Percentiles rank a stretch among this genome's conserved stretches.
Evolutionary conservation across 2,797 vertebrate genomes (phyloP).

Genomic region (Malacoctenus gilli): DNA sequence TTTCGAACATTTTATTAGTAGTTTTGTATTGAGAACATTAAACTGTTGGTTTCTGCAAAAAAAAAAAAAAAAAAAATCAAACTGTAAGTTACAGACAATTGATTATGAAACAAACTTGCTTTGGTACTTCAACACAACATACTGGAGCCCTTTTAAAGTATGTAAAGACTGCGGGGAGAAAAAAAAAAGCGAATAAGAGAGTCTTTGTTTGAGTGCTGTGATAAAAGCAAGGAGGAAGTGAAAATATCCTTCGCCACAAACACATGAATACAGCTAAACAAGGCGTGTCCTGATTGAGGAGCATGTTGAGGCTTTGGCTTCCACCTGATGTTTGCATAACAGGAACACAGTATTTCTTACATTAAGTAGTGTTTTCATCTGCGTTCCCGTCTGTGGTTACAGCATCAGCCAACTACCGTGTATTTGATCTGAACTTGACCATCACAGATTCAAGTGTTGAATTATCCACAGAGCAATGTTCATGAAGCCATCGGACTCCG

Average conservation of each 20-base stretch:
- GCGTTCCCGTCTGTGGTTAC: conserved; percentile 10
- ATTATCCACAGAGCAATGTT: conserved; percentile 90
- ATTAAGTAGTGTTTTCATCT: conserved; percentile 15
- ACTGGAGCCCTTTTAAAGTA: conserved; percentile 31
- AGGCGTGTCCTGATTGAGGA: conserved; percentile 33
- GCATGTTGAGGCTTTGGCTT: conserved; percentile 48
- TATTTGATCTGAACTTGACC: not conserved
- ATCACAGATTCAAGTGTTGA: conserved; percentile 81
- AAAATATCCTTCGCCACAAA: not conserved
- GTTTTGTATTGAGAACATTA: no score
- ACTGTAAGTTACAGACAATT: conserved; percentile 8
- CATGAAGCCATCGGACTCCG: conserved; percentile 93
- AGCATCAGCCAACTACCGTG: not conserved
- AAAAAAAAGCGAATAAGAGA: no score
- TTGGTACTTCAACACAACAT: conserved; percentile 1
- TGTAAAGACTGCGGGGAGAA: conserved; percentile 11
- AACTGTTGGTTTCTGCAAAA: no score
- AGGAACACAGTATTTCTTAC: conserved; percentile 7
- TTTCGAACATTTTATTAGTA: no score
- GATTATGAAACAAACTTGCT: conserved; percentile 4
- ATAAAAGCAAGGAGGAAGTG: no score
- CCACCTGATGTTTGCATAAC: conserved; percentile 26
- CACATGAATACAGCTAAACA: conserved; percentile 13
- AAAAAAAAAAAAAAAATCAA: conserved; percentile 5
- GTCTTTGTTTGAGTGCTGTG: conserved; percentile 15